These are phyloP conservation scores for Tetrax tetrax DNA, from an alignment of 2,113 vertebrate genomes.

Conservation along the genomic window DNA sequence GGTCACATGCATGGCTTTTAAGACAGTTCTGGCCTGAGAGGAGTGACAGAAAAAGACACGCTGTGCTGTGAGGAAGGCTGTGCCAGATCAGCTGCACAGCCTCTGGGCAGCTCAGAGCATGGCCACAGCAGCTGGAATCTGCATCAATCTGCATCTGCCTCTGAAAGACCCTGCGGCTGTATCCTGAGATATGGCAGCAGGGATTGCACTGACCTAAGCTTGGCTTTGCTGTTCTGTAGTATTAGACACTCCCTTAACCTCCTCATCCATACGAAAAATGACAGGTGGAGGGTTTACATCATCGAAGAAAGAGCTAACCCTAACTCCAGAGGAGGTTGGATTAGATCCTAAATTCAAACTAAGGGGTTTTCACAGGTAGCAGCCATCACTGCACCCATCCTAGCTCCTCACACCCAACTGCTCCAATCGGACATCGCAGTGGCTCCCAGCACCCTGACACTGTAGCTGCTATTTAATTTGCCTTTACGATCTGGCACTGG, in stretches of 20 bases:
- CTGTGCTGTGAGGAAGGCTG: not conserved
- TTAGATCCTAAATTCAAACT: not conserved
- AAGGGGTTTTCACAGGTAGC: not conserved
- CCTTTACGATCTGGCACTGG: not conserved
- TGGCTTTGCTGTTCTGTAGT: not conserved
- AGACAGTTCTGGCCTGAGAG: not conserved
- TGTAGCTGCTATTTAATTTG: not conserved
- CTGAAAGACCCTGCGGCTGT: not conserved
- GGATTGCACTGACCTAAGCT: not conserved
- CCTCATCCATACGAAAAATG: not conserved
- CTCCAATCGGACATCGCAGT: too few relatives aligned
- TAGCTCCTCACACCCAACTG: not conserved
- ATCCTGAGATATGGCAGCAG: accelerated
- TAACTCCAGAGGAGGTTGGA: not conserved
- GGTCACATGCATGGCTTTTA: not conserved
- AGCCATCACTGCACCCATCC: not conserved
- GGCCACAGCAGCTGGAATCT: not conserved
- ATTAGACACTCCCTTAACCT: not conserved
- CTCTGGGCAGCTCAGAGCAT: not conserved
- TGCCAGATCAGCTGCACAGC: not conserved
- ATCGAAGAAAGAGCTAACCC: not conserved
- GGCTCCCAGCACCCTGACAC: not conserved
- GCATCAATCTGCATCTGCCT: not conserved
- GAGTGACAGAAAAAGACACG: not conserved
- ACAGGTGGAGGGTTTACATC: not conserved